phyloP scores from a whole-genome alignment of 2,113 vertebrate species.

The Scartelaos histophorus region DNA sequence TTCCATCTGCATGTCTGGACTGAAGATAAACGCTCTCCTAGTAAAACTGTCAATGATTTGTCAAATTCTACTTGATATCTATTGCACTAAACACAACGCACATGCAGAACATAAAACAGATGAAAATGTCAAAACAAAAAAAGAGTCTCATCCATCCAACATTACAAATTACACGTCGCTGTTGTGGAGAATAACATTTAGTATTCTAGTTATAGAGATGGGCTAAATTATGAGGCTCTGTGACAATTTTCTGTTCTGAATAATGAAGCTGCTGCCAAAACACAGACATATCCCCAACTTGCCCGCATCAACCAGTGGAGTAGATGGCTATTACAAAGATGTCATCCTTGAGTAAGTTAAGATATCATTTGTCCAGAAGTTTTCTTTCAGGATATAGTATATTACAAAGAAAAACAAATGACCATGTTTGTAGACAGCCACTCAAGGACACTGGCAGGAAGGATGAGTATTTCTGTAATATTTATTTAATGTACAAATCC shows the following conservation, averaged over 20 bases:
- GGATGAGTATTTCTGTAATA: slow-evolving; percentile 17
- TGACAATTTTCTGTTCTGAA: too few relatives aligned
- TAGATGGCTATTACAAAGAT: too few relatives aligned
- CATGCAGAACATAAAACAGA: background rate
- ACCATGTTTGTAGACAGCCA: slow-evolving; percentile 4
- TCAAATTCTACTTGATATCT: background rate
- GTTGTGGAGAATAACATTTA: too few relatives aligned
- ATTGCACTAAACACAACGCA: too few relatives aligned
- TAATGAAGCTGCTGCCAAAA: too few relatives aligned
- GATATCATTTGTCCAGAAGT: too few relatives aligned
- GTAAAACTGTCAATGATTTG: background rate
- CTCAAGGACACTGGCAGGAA: slow-evolving; percentile 3
- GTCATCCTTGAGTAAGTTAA: too few relatives aligned
- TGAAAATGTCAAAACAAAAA: background rate
- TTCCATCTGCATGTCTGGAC: slow-evolving; percentile 30
- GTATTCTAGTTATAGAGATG: too few relatives aligned
- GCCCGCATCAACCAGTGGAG: too few relatives aligned
- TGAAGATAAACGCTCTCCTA: too few relatives aligned
- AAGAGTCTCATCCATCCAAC: background rate
- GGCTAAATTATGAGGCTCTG: too few relatives aligned
- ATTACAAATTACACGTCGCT: background rate
- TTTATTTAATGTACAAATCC: slow-evolving; percentile 39
- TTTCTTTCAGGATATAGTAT: too few relatives aligned
- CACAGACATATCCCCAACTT: background rate
- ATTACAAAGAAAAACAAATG: background rate